Base-by-base conservation (phyloP, 2,888 invertebrate species). In the Notocelia uddmanniana region DNA sequence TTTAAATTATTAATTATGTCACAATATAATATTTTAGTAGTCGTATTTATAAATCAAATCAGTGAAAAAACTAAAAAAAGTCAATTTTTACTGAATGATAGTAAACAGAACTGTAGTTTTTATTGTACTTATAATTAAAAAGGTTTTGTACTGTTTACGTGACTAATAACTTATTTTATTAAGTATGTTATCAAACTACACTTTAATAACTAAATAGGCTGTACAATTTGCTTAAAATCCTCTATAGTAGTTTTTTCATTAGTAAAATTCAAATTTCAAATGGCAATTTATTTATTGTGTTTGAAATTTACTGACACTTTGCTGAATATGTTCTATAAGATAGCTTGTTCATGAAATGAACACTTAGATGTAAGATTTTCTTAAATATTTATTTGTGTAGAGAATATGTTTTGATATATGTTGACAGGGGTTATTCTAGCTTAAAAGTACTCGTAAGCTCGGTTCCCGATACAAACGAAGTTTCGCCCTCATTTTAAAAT, bases 1-100 rank as follows among this genome's bases (percentile, higher is more conserved):
- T 60, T 54, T 69, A 62, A 55, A 54, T 69, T 63, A 69, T 63
- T 69, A 26, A 54, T n/a, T n/a, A n/a, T 11, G 69, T 69, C 62
- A 63, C 69, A 69, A 69, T 68, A 48, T n/a, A 45, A 37, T 58
- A 6, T 18, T 10, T 55, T 54, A n/a, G 48, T 68, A 54, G 6
- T 26, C 19, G 10, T 55, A 26, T 50, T 52, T 52, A 9, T 64
- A 70, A 52, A 48, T 37, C 19, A 19, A 48, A 23, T 23, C 69
- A 55, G 34, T 21, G 10, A 34, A 31, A 11, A 31, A 31, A 6
- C 0, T 26, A n/a, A 34, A 31, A 11, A 31, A 31, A 6, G 8
- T 26, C 5, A 26, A 3, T 26, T 2, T 26, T 26, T 26, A 26
- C 26, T 26, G 26, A n/a, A n/a, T n/a, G n/a, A n/a, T n/a, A n/a